Conservation (phyloP, 2,797 vertebrate species). For the Halcyon leucocephala region DNA sequence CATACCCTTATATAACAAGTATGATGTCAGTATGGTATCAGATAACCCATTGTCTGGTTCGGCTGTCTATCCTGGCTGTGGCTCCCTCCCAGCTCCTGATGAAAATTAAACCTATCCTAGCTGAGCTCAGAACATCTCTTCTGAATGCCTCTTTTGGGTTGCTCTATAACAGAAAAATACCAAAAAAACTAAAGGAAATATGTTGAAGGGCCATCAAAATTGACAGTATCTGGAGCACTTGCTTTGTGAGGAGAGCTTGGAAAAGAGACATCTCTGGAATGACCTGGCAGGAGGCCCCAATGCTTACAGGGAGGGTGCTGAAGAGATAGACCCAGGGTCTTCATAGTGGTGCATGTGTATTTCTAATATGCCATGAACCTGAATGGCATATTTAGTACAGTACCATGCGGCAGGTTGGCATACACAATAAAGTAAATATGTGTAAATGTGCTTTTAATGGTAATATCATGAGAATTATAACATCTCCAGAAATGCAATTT, state of each 20-base stretch:
- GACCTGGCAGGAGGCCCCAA: background rate
- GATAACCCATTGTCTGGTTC: background rate
- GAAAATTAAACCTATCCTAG: background rate
- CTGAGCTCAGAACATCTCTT: background rate
- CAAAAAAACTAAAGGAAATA: background rate
- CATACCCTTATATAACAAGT: background rate
- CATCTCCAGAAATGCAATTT: background rate
- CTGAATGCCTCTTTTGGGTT: background rate
- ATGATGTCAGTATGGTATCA: background rate
- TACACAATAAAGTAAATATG: background rate
- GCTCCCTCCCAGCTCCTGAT: background rate
- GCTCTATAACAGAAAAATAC: background rate
- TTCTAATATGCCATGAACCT: background rate
- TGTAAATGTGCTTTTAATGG: background rate
- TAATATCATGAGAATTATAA: background rate
- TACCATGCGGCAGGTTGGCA: background rate
- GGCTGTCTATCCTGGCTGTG: background rate
- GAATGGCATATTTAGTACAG: background rate
- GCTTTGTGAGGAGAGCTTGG: background rate
- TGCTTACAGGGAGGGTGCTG: background rate
- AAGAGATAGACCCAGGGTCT: background rate
- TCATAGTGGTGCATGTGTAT: accelerated
- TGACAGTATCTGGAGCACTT: background rate
- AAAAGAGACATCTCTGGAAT: background rate
- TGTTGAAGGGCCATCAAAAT: background rate